A percentile compares a stretch with the other conserved stretches of the same genome.
These are phyloP conservation scores for Bimastos eiseni DNA, from an alignment of 2,888 invertebrate species.

Conservation along the genomic window DNA sequence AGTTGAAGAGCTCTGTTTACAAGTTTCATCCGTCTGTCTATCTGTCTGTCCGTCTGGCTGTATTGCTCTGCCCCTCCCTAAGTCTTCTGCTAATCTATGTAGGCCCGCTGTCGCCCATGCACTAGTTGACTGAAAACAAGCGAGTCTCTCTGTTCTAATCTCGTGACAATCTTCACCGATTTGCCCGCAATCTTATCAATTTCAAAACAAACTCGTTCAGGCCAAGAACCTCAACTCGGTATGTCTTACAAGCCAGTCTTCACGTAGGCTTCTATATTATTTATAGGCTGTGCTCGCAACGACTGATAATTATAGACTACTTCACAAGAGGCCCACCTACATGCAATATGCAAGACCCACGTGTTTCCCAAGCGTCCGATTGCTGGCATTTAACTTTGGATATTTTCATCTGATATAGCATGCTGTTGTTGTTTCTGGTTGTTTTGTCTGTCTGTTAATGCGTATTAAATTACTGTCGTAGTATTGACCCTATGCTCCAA, in stretches of 20 bases:
- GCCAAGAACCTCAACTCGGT: neutral
- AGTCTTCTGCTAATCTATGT: neutral
- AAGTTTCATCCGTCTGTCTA: neutral
- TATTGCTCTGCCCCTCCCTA: neutral
- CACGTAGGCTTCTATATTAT: neutral
- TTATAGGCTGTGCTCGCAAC: neutral
- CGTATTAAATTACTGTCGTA: neutral
- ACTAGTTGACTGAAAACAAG: neutral
- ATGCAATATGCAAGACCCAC: neutral
- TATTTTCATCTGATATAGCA: neutral
- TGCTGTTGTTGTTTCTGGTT: neutral
- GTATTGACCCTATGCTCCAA: neutral
- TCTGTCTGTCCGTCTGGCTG: neutral
- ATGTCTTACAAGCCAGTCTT: neutral
- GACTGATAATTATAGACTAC: neutral
- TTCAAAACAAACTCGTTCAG: conserved; percentile 6
- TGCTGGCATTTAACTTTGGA: neutral
- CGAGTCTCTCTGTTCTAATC: neutral
- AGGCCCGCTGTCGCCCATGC: neutral
- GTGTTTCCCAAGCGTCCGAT: neutral
- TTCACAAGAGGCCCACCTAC: neutral
- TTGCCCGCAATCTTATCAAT: conserved; percentile 13
- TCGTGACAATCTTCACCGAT: neutral
- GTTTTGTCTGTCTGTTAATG: neutral
- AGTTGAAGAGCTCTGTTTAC: neutral